A percentile compares a stretch with the other conserved stretches of the same genome.
These are phyloP conservation scores for Beris morrisii DNA, from an alignment of 2,888 invertebrate species.

Conservation along the genomic window DNA sequence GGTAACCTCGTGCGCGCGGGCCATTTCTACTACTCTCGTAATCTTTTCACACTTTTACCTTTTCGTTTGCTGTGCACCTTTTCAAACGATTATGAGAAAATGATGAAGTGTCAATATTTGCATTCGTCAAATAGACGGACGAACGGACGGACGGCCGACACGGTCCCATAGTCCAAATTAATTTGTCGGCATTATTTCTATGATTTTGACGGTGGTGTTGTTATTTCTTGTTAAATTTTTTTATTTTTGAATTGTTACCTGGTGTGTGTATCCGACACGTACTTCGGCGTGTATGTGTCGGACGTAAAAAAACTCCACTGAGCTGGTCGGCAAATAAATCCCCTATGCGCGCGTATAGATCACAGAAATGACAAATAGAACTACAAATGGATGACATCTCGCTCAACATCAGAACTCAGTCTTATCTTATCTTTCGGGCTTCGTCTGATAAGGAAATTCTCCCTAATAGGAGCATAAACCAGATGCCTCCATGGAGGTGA, in stretches of 20 bases:
- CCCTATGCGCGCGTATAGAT: not conserved
- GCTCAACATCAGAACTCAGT: slow-evolving; percentile 25
- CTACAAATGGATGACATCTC: slow-evolving; percentile 34
- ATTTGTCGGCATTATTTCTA: slow-evolving; percentile 22
- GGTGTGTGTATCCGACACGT: not conserved
- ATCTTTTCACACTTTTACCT: slow-evolving; percentile 31
- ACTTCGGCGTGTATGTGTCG: too few species aligned
- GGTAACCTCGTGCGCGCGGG: slow-evolving; percentile 24
- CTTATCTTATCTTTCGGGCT: slow-evolving; percentile 36
- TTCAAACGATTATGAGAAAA: slow-evolving; percentile 38
- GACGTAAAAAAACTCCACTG: slow-evolving; percentile 6
- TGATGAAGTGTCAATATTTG: slow-evolving; percentile 40
- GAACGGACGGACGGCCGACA: slow-evolving; percentile 26
- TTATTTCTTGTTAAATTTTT: slow-evolving; percentile 20
- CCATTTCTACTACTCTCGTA: slow-evolving; percentile 11
- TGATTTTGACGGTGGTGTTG: slow-evolving; percentile 12
- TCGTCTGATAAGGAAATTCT: slow-evolving; percentile 36
- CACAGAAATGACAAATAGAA: slow-evolving; percentile 1
- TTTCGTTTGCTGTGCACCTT: slow-evolving; percentile 22
- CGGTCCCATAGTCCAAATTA: slow-evolving; percentile 26
- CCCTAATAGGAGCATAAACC: slow-evolving; percentile 33
- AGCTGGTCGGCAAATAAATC: slow-evolving; percentile 22
- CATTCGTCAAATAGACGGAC: slow-evolving; percentile 28
- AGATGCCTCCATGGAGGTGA: slow-evolving; percentile 11
- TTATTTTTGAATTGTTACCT: slow-evolving; percentile 24